Evolutionary conservation across 2,113 vertebrate species (phyloP), one percentile per base, ranked within the genome.

Genomic region (Sceloporus undulatus): DNA sequence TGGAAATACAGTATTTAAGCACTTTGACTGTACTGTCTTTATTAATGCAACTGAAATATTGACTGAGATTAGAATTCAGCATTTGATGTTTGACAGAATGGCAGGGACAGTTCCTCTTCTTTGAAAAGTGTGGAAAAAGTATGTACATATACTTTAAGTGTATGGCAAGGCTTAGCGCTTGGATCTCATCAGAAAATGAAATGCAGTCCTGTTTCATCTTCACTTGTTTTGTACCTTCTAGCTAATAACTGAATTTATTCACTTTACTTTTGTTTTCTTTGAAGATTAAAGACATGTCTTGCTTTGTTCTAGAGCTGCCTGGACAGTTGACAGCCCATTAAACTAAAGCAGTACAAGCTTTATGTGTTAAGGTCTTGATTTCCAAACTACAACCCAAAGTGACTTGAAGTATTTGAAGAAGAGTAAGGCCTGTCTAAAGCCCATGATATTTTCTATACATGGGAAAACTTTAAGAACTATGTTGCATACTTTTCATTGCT

Each of bases 191-290:
- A 83, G 86, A 91, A 73, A 84, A 71, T 0, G 91, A 89, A 91
- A 83, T 93, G 27, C 73, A 93, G 65, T 8, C 13, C 65, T 68
- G 3, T 83, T 94, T 91, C 48, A 91, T 93, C 91, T 88, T 90
- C 70, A 86, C 29, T 85, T 96, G 75, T 92, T 95, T 96, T 94
- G 52, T 95, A 91, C 90, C 88, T 94, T 79, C 62, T 87, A 95
- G 90, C 80, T 94, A 96, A 94, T 93, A 95, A 91, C 87, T 94
- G 91, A 91, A 93, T 93, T 91, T 90, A 95, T 95, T 95, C 90
- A 65, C 54, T 93, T 92, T 94, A 93, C 87, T 89, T 66, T 95
- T 93, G 91, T 76, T 71, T 93, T 81, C 85, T 93, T 95, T 95
- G 92, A 95, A 96, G 93, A 97, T 94, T 94, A 96, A 95, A 97